Evolutionary conservation across 2,113 vertebrate species (phyloP), one percentile per base, ranked within the genome.

Genomic region (Hyperoodon ampullatus): DNA sequence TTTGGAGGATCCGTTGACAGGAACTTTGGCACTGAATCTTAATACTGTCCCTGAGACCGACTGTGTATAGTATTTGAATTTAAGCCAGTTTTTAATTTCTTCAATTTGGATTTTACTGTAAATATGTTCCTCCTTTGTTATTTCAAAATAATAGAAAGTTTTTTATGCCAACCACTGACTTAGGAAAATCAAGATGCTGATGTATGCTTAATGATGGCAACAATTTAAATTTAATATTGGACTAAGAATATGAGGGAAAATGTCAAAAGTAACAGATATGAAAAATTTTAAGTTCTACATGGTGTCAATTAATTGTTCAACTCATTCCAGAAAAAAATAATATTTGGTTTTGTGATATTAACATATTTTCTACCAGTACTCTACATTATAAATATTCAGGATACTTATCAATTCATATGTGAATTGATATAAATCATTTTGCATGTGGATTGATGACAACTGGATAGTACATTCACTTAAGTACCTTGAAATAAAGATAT

Each of bases 401-500:
- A 26, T 88, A 19, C 33, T 28, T 19, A 58, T 30, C 10, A 72
- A 50, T 77, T 58, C 23, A 92, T 28, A 28, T 4, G 14, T 58
- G 16, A 85, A 53, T 63, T 44, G 21, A 85, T 35, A 53, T 53
- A 85, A 60, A 74, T 68, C 8, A 68, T 80, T 75, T 92, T 61
- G 3, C 30, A 19, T 23, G 5, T 89, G 14, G 19, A n/a, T 63
- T 63, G 24, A 75, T 90, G 11, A 71, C 12, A 81, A 19, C 5
- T 61, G 16, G 9, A 82, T 63, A 1, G 5, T 42, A 5, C 1
- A 58, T 93, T 86, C 15, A 94, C n/a, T 84, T 88, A 91, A 30
- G 23, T 78, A 92, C 4, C 10, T 95, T 75, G 26, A 80, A 97
- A 92, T 60, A 47, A 86, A 58, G 70, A 44, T n/a, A 82, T 61